phyloP scores from a whole-genome alignment of 2,797 vertebrate species.

The Hybognathus amarus region DNA sequence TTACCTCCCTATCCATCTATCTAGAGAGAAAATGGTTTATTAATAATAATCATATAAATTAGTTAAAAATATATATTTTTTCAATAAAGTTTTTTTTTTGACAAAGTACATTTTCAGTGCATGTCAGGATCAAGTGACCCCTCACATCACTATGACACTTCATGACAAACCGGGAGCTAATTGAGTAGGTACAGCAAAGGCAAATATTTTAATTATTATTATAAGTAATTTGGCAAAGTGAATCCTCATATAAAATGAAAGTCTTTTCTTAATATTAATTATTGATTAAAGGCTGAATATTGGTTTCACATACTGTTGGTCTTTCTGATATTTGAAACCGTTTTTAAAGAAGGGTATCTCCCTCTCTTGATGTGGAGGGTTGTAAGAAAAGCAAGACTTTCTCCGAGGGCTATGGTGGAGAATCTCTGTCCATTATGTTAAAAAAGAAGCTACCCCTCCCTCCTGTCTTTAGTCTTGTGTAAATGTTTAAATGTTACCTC shows the following conservation, averaged over 20 bases:
- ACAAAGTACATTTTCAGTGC: neutral
- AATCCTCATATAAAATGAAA: neutral
- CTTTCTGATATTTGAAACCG: neutral
- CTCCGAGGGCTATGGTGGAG: neutral
- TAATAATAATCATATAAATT: neutral
- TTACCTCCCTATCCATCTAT: no score
- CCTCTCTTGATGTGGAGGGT: neutral
- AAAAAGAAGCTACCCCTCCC: constrained; percentile 63
- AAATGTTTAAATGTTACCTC: constrained; percentile 74
- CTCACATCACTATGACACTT: neutral
- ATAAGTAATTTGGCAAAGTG: neutral
- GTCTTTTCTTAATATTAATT: neutral
- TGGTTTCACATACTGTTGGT: neutral
- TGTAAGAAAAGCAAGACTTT: neutral
- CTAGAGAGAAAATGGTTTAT: neutral
- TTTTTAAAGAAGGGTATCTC: neutral
- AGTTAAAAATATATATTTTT: no score
- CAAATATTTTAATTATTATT: neutral
- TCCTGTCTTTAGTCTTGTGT: constrained; percentile 59
- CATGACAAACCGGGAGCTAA: neutral
- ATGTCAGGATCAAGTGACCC: neutral
- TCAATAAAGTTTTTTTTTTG: neutral
- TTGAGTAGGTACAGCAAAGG: neutral
- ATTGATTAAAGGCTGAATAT: neutral
- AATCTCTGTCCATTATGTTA: constrained; percentile 65